These are phyloP conservation scores for Hipposideros armiger DNA, from an alignment of 2,113 vertebrate species.

Conservation along the genomic window DNA sequence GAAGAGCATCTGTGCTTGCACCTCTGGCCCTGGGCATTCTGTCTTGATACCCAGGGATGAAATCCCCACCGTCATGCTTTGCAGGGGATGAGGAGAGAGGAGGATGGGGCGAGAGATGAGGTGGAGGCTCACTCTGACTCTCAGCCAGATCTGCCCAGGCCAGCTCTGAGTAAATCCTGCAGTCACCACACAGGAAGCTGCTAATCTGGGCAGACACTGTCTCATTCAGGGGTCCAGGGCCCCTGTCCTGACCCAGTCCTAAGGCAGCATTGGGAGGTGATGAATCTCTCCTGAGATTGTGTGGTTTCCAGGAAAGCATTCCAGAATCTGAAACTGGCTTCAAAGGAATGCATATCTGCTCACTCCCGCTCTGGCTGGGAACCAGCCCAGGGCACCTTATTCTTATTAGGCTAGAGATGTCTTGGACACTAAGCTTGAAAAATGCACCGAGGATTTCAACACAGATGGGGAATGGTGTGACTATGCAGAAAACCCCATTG, in stretches of 20 bases:
- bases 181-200: slow-evolving; percentile 56
- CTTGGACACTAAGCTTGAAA: slow-evolving; percentile 78
- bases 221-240: slow-evolving; percentile 41
- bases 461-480: slow-evolving; percentile 67
- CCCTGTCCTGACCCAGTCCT: slow-evolving; percentile 66
- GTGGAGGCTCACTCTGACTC: not conserved
- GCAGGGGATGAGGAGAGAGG: not conserved
- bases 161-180: slow-evolving; percentile 54
- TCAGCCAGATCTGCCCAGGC: slow-evolving; percentile 50
- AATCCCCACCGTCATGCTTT: not conserved
- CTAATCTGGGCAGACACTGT: slow-evolving; percentile 57
- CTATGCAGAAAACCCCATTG: slow-evolving; percentile 21
- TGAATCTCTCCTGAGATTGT: slow-evolving; percentile 77
- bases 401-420: slow-evolving; percentile 69
- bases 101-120: not conserved
- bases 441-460: slow-evolving; percentile 60
- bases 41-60: not conserved
- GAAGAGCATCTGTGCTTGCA: not conserved
- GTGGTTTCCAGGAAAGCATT: slow-evolving; percentile 80
- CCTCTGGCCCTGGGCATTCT: not conserved
- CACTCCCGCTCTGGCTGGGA: slow-evolving; percentile 68
- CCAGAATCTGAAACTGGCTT: slow-evolving; percentile 81
- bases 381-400: slow-evolving; percentile 71
- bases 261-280: slow-evolving; percentile 64
- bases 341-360: slow-evolving; percentile 63